These are phyloP conservation scores for Agriopis marginaria DNA, from an alignment of 2,888 invertebrate species.

Conservation along the genomic window DNA sequence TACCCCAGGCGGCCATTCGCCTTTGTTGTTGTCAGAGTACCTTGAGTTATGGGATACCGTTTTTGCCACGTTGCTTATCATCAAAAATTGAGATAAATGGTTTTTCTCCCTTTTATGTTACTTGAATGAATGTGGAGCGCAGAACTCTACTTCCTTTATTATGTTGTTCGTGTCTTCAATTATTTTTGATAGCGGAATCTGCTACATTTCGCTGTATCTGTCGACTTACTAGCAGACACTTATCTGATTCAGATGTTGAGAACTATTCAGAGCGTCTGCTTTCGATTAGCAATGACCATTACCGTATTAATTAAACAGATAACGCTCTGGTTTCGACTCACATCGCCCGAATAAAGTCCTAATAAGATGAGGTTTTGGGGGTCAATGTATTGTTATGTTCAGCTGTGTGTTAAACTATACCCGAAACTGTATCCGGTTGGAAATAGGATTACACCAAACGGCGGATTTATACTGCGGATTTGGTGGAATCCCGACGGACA, in stretches of 20 bases:
- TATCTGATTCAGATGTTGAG: slow-evolving; percentile 27
- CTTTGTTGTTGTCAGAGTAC: slow-evolving; percentile 66
- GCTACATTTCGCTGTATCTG: slow-evolving; percentile 3
- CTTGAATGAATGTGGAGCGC: slow-evolving; percentile 22
- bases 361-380: slow-evolving; percentile 49
- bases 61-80: slow-evolving; percentile 52
- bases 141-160: slow-evolving; percentile 27
- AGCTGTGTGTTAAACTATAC: slow-evolving; percentile 69
- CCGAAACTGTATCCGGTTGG: slow-evolving; percentile 64
- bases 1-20: slow-evolving; percentile 65
- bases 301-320: slow-evolving; percentile 43
- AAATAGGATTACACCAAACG: slow-evolving; percentile 77
- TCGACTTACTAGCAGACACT: not conserved
- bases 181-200: slow-evolving; percentile 7
- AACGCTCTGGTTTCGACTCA: slow-evolving; percentile 37
- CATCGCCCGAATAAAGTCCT: slow-evolving; percentile 47
- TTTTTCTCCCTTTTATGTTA: slow-evolving; percentile 41
- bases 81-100: slow-evolving; percentile 48
- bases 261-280: slow-evolving; percentile 29
- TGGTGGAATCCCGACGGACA: slow-evolving; percentile 70
- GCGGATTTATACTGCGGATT: slow-evolving; percentile 78
- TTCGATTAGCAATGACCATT: slow-evolving; percentile 41
- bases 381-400: slow-evolving; percentile 67
- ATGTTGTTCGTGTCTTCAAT: slow-evolving; percentile 17
- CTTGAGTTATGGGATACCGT: slow-evolving; percentile 65